Conservation (phyloP, 2,888 invertebrate genomes). For the Orchesellides sinensis region DNA sequence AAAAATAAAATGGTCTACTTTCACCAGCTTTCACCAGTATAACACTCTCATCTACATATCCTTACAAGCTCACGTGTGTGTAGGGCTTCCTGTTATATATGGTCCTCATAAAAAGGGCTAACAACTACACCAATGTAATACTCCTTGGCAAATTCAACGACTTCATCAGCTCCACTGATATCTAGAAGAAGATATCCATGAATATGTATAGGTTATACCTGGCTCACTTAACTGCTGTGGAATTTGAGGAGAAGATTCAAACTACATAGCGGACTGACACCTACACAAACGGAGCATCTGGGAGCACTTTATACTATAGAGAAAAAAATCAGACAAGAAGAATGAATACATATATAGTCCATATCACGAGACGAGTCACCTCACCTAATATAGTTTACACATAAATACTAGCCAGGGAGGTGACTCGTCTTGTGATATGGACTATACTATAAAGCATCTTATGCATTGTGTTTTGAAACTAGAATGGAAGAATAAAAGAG, state of each 20-base stretch:
- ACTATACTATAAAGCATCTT: too few relatives aligned
- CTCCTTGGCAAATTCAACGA: constrained; percentile 8
- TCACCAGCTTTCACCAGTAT: constrained; percentile 2
- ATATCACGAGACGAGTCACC: not conserved
- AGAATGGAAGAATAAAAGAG: constrained; percentile 31
- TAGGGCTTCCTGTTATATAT: constrained; percentile 32
- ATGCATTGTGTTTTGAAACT: constrained; percentile 3
- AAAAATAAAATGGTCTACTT: constrained; percentile 9
- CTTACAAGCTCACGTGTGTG: too few relatives aligned
- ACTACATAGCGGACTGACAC: too few relatives aligned
- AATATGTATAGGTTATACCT: not conserved
- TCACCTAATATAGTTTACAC: not conserved
- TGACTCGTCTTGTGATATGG: too few relatives aligned
- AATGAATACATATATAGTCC: not conserved
- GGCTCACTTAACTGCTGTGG: too few relatives aligned
- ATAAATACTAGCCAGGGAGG: too few relatives aligned
- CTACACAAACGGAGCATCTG: too few relatives aligned
- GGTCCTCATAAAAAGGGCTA: constrained; percentile 18
- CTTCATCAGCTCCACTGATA: constrained; percentile 26
- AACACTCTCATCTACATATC: too few relatives aligned
- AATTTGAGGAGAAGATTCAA: too few relatives aligned
- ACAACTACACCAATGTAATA: constrained; percentile 15
- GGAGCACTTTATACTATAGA: too few relatives aligned
- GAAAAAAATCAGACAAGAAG: constrained; percentile 8
- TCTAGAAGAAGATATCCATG: too few relatives aligned